These are phyloP conservation scores for Cygnus olor DNA, from an alignment of 2,797 vertebrate genomes.

Conservation along the genomic window DNA sequence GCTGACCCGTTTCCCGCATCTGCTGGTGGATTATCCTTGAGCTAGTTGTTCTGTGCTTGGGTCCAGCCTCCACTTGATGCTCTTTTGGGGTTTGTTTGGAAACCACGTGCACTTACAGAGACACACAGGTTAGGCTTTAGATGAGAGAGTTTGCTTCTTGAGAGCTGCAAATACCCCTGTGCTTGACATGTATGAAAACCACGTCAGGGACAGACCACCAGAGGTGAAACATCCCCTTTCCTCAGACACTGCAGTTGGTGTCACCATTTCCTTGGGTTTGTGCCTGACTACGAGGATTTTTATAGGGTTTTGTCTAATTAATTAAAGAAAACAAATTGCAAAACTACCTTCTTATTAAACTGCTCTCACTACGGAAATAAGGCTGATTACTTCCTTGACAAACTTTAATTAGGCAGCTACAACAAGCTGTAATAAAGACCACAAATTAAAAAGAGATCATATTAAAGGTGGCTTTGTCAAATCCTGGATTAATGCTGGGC, in stretches of 20 bases:
- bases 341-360: constrained; percentile 56
- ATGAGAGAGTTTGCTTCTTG: neutral
- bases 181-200: neutral
- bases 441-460: constrained; percentile 25
- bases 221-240: neutral
- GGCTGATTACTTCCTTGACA: constrained; percentile 49
- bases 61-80: neutral
- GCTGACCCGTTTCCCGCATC: neutral
- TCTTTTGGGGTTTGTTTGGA: neutral
- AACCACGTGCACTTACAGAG: neutral
- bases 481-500: neutral
- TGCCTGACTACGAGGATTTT: neutral
- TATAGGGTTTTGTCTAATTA: constrained; percentile 1
- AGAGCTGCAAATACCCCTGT: neutral
- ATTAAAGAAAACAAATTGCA: constrained; percentile 47
- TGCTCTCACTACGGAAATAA: constrained; percentile 27
- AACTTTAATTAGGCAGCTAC: constrained; percentile 60
- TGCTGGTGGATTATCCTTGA: neutral
- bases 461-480: neutral
- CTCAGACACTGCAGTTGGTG: neutral
- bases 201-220: neutral
- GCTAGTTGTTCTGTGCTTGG: neutral
- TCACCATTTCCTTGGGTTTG: neutral
- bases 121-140: neutral
- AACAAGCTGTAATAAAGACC: constrained; percentile 55